Conservation (phyloP, 1,140 invertebrate genomes). For the Drosophila sulfurigaster region DNA sequence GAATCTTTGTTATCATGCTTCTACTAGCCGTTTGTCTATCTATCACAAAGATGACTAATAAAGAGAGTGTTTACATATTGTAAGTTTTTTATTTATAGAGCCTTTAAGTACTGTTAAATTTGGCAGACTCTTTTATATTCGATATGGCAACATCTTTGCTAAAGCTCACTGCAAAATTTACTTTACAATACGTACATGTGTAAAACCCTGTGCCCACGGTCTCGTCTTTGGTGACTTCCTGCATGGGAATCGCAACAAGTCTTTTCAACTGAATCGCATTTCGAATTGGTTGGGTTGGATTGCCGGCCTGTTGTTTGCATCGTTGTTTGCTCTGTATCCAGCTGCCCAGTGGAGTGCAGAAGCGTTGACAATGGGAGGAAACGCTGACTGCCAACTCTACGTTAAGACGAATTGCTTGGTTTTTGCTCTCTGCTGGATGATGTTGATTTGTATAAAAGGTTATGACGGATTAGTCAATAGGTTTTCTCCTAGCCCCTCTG, state of each 20-base stretch:
- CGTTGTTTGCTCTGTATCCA: slow-evolving; percentile 72
- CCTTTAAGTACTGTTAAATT: too few species aligned
- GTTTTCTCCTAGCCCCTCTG: slow-evolving; percentile 73
- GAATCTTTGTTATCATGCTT: slow-evolving; percentile 48
- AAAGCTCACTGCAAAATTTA: slow-evolving; percentile 41
- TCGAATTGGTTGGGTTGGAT: slow-evolving; percentile 51
- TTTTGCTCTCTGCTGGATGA: slow-evolving; percentile 88
- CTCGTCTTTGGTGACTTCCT: slow-evolving; percentile 67
- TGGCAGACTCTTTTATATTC: too few species aligned
- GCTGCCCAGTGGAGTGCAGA: slow-evolving; percentile 61
- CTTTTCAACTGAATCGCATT: slow-evolving; percentile 23
- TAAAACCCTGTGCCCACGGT: slow-evolving; percentile 66
- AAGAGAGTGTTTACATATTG: neutral
- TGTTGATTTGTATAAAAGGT: slow-evolving; percentile 87
- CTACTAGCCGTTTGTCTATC: slow-evolving; percentile 55
- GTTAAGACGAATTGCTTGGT: slow-evolving; percentile 87
- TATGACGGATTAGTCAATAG: too few species aligned
- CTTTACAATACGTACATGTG: slow-evolving; percentile 54
- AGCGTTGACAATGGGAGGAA: neutral
- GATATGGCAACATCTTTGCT: neutral
- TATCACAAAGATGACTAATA: slow-evolving; percentile 49
- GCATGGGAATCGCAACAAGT: slow-evolving; percentile 43
- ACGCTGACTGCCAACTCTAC: slow-evolving; percentile 75
- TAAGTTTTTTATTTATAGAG: too few species aligned
- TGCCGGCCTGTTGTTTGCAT: slow-evolving; percentile 59